These are phyloP conservation scores for Ciconia boyciana DNA, from an alignment of 2,113 vertebrate species.

Conservation along the genomic window DNA sequence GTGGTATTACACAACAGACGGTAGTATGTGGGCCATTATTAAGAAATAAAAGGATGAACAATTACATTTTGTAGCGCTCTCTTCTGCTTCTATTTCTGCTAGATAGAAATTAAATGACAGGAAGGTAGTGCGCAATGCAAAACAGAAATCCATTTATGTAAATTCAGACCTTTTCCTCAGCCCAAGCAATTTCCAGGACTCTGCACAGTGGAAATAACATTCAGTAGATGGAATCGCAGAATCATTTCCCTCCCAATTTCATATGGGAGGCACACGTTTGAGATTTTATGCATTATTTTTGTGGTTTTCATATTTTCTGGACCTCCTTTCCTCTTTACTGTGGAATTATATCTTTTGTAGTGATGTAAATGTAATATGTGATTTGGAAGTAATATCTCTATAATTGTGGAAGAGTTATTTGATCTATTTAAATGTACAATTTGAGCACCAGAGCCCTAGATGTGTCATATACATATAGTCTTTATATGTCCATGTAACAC, in stretches of 20 bases:
- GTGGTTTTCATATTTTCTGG: neutral
- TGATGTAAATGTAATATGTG: neutral
- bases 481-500: neutral
- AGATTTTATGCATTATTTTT: neutral
- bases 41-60: constrained; percentile 2
- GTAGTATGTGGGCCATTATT: neutral
- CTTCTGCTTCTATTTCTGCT: neutral
- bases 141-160: constrained; percentile 32
- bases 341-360: neutral
- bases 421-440: neutral
- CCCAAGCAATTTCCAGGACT: constrained; percentile 20
- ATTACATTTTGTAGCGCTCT: neutral
- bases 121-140: neutral
- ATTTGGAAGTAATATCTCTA: neutral
- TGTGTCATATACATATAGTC: neutral
- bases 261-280: neutral
- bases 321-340: neutral
- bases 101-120: neutral
- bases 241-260: neutral
- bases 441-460: neutral
- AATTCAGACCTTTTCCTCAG: constrained; percentile 50
- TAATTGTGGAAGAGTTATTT: neutral
- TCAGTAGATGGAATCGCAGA: neutral
- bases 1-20: neutral
- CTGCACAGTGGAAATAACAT: neutral